Percentiles rank a stretch among this genome's conserved stretches.
Evolutionary conservation across 2,113 vertebrate species (phyloP).

Genomic region (Albula glossodonta): DNA sequence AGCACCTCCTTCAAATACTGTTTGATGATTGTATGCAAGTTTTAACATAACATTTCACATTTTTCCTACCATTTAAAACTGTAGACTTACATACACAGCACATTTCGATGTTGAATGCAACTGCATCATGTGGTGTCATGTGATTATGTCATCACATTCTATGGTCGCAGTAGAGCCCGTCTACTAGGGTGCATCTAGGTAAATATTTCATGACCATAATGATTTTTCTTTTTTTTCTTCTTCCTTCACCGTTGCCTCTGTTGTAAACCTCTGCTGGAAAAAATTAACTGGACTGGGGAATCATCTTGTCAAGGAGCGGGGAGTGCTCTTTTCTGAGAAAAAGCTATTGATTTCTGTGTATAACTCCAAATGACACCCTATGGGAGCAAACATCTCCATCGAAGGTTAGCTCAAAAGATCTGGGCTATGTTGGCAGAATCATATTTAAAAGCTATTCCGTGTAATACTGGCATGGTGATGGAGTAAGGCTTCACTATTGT

Average conservation of each 20-base stretch:
- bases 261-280: constrained; percentile 19
- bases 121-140: not conserved
- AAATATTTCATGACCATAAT: constrained; percentile 25
- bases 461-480: not conserved
- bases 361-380: constrained; percentile 33
- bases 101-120: not conserved
- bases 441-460: constrained; percentile 25
- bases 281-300: constrained; percentile 24
- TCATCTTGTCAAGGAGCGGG: constrained; percentile 21
- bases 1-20: no score
- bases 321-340: constrained; percentile 25
- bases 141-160: not conserved
- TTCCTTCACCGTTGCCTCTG: not conserved
- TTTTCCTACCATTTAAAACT: no score
- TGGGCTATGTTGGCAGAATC: constrained; percentile 4
- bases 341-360: constrained; percentile 29
- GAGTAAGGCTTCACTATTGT: not conserved
- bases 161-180: not conserved
- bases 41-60: no score
- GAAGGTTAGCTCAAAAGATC: constrained; percentile 23
- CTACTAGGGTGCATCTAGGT: not conserved
- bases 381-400: constrained; percentile 21
- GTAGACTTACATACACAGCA: not conserved
- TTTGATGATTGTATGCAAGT: no score
- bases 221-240: constrained; percentile 8